A percentile compares a stretch with the other conserved stretches of the same genome.
Conservation (phyloP, 1,140 invertebrate species). For the Telenomus remus region DNA sequence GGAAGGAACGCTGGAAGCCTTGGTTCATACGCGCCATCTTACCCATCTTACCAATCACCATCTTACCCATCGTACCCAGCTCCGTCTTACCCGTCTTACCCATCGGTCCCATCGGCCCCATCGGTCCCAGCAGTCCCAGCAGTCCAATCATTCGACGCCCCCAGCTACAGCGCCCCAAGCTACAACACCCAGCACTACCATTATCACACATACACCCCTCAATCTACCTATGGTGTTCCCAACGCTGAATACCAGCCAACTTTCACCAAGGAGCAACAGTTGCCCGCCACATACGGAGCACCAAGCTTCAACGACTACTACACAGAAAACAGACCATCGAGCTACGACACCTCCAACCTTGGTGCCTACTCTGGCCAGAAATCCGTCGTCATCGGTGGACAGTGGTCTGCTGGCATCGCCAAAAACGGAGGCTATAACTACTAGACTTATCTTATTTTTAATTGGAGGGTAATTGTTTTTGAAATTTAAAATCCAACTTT, state of each 20-base stretch:
- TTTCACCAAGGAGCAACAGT: too few relatives aligned
- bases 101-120: too few relatives aligned
- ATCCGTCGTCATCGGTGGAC: constrained; percentile 12
- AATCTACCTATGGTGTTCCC: too few relatives aligned
- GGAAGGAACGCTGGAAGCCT: not conserved
- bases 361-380: constrained; percentile 8
- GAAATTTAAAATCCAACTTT: too few relatives aligned
- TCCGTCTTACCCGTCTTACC: too few relatives aligned
- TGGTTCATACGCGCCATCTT: not conserved
- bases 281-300: constrained; percentile 18
- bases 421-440: not conserved
- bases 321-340: constrained; percentile 14
- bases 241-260: too few relatives aligned
- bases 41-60: too few relatives aligned
- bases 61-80: too few relatives aligned
- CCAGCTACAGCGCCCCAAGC: not conserved
- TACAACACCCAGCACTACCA: constrained; percentile 9
- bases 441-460: too few relatives aligned
- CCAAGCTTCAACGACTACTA: constrained; percentile 35
- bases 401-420: constrained; percentile 16
- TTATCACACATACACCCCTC: constrained; percentile 6
- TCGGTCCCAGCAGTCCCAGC: too few relatives aligned
- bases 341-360: not conserved
- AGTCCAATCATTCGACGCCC: too few relatives aligned
- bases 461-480: constrained; percentile 10